Evolutionary conservation across 2,888 invertebrate species (phyloP), one percentile per base, ranked within the genome.

Genomic region (Netelia virgata): DNA sequence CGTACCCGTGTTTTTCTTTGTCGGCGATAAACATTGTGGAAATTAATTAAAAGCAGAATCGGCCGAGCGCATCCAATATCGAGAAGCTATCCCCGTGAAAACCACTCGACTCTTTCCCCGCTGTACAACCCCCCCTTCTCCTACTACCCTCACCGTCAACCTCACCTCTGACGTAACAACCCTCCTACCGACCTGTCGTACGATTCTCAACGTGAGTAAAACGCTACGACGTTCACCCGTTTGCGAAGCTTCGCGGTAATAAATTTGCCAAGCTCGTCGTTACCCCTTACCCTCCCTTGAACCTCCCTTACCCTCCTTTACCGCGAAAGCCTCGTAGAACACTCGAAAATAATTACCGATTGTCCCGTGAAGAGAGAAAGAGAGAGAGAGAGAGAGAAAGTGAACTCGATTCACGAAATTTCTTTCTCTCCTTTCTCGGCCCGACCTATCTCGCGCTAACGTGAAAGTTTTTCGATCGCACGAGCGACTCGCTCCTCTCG

Each of bases 31-130:
- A 86, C 84, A 84, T 80, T 77, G 84, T 69, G 74, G 77, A 81
- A 87, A 85, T 86, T 87, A 86, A 87, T 87, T 84, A 84, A 80
- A 82, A 82, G 82, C 82, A 50, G 73, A 85, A 75, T 70, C 84
- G 82, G 84, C 84, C 36, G 70, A 85, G 79, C 83, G 86, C 80
- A 80, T 87, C 82, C 86, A 84, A 87, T 84, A 86, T 86, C 85
- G 83, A 80, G 79, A 82, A 83, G 80, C 78, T 81, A 85, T 85
- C 77, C 74, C 79, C 72, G 74, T 64, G 74, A 69, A 84, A 84
- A 84, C 80, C 84, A 81, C 86, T 87, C 75, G 80, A 83, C 66
- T 77, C 68, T 69, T 74, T 70, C 57, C 36, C 47, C 78, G 68
- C 53, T 74, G 68, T 61, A 64, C 36, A 57, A 47, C 47, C 75